Conservation (phyloP, 2,113 vertebrate genomes). For the Alosa alosa region DNA sequence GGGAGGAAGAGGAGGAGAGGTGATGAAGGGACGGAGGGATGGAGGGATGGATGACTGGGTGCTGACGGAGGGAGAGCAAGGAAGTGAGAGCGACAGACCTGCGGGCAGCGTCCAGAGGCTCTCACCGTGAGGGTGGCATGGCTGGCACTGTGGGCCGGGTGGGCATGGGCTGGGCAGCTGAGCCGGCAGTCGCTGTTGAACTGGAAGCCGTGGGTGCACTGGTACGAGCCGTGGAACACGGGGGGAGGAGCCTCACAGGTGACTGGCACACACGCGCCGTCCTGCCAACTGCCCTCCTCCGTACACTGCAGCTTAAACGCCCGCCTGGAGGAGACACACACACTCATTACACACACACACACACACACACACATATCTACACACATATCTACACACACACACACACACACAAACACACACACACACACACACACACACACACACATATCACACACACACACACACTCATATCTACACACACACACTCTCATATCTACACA, state of each 20-base stretch:
- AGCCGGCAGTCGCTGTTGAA: constrained; percentile 92
- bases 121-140: constrained; percentile 81
- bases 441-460: no score
- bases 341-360: no score
- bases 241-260: constrained; percentile 87
- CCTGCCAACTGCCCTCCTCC: constrained; percentile 90
- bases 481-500: no score
- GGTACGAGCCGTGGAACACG: constrained; percentile 89
- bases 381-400: no score
- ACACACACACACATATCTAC: no score
- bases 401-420: no score
- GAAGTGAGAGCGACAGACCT: constrained; percentile 63
- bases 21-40: neutral
- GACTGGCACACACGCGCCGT: constrained; percentile 84
- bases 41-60: constrained; percentile 21
- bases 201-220: constrained; percentile 90
- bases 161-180: constrained; percentile 71
- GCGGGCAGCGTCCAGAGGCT: constrained; percentile 70
- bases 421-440: no score
- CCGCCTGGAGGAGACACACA: no score
- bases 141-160: neutral
- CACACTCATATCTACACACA: no score
- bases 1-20: no score
- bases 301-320: constrained; percentile 49
- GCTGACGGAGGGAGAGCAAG: neutral